Evolutionary conservation across 2,797 vertebrate genomes (phyloP).

Genomic region (Anniella stebbinsi): DNA sequence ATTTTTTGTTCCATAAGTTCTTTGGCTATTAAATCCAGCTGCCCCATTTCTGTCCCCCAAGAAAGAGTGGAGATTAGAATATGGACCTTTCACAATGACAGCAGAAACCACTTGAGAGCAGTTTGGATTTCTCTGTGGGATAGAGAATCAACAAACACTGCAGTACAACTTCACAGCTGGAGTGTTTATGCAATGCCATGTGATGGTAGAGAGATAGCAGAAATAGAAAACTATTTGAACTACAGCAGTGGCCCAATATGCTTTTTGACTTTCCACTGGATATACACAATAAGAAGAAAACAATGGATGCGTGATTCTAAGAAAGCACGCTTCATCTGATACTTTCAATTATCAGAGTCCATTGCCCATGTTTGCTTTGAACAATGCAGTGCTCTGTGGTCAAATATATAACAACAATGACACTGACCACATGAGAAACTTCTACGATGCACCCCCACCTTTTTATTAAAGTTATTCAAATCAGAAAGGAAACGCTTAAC

Average conservation of each 20-base stretch:
- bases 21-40: background rate
- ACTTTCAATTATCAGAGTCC: background rate
- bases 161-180: slow-evolving; percentile 13
- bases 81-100: background rate
- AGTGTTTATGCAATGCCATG: slow-evolving; percentile 22
- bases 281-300: background rate
- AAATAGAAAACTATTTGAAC: background rate
- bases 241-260: too few species aligned
- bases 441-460: too few species aligned
- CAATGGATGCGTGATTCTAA: background rate
- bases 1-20: background rate
- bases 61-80: slow-evolving; percentile 8
- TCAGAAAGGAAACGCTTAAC: background rate
- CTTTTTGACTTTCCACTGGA: background rate
- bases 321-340: background rate
- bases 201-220: background rate
- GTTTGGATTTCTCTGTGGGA: slow-evolving; percentile 24
- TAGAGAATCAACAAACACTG: slow-evolving; percentile 22
- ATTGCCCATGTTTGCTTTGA: background rate
- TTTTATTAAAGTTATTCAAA: background rate
- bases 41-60: background rate
- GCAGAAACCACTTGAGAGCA: slow-evolving; percentile 1
- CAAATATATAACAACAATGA: background rate
- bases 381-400: background rate
- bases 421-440: background rate